Evolutionary conservation across 2,888 invertebrate species (phyloP).

Genomic region (Apeira syringaria): DNA sequence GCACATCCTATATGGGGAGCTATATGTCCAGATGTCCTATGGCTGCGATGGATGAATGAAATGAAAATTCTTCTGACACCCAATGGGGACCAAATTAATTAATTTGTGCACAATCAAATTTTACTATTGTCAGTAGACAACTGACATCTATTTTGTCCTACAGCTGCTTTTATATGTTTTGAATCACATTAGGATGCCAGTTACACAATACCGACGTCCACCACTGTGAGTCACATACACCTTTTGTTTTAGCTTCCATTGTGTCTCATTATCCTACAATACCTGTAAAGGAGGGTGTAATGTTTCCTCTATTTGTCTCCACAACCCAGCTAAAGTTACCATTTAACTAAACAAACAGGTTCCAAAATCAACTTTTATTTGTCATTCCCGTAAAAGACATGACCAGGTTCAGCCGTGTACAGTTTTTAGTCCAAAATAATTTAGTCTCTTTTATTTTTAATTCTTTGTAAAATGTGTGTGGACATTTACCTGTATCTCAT

Average conservation of each 20-base stretch:
- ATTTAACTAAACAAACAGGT: slow-evolving; percentile 50
- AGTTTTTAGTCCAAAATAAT: slow-evolving; percentile 24
- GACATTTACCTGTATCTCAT: slow-evolving; percentile 27
- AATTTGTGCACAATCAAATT: too few relatives aligned
- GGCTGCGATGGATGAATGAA: too few relatives aligned
- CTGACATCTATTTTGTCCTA: slow-evolving; percentile 30
- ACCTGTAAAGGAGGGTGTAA: slow-evolving; percentile 48
- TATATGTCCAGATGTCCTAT: too few relatives aligned
- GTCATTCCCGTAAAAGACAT: slow-evolving; percentile 50
- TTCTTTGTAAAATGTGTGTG: slow-evolving; percentile 37
- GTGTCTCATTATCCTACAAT: slow-evolving; percentile 44
- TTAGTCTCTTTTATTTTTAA: slow-evolving; percentile 18
- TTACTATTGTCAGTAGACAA: slow-evolving; percentile 6
- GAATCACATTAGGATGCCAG: slow-evolving; percentile 30
- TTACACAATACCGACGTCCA: slow-evolving; percentile 36
- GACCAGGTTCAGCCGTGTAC: slow-evolving; percentile 33
- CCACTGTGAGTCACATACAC: slow-evolving; percentile 32
- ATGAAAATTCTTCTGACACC: too few relatives aligned
- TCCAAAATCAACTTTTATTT: slow-evolving; percentile 44
- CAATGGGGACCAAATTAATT: too few relatives aligned
- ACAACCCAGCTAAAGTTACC: slow-evolving; percentile 18
- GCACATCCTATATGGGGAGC: too few relatives aligned
- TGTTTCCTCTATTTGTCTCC: slow-evolving; percentile 40
- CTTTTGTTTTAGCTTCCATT: slow-evolving; percentile 45
- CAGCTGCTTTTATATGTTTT: slow-evolving; percentile 39